A percentile compares a stretch with the other conserved stretches of the same genome.
phyloP scores from a whole-genome alignment of 1,140 invertebrate species.

The Drosophila novamexicana region DNA sequence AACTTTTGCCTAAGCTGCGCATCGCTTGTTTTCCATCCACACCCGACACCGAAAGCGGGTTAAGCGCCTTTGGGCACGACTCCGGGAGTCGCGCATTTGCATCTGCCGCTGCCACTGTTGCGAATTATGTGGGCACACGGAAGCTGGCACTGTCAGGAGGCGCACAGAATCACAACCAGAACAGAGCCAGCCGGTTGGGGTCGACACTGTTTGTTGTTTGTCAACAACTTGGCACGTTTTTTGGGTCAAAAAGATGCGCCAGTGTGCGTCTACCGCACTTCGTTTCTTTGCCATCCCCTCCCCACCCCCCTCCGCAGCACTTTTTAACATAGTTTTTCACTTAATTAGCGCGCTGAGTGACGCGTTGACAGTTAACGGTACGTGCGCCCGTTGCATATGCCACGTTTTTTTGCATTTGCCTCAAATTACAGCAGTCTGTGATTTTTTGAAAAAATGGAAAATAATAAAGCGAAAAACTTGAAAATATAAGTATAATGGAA shows the following conservation, averaged over 20 bases:
- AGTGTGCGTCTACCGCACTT: background rate
- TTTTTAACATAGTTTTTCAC: slow-evolving; percentile 80
- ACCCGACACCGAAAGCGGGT: slow-evolving; percentile 59
- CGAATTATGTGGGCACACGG: slow-evolving; percentile 72
- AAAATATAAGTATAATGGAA: background rate
- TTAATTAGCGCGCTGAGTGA: slow-evolving; percentile 79
- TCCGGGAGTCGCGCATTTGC: slow-evolving; percentile 63
- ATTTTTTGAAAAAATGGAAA: slow-evolving; percentile 7
- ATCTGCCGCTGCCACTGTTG: slow-evolving; percentile 46
- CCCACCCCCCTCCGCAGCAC: slow-evolving; percentile 23
- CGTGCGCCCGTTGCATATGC: slow-evolving; percentile 67
- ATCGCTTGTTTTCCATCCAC: slow-evolving; percentile 56
- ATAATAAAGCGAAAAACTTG: background rate
- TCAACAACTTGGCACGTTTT: slow-evolving; percentile 76
- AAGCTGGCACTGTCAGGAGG: slow-evolving; percentile 36
- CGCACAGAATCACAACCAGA: slow-evolving; percentile 26
- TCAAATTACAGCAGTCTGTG: slow-evolving; percentile 21
- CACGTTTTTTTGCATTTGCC: slow-evolving; percentile 41
- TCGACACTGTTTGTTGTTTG: slow-evolving; percentile 64
- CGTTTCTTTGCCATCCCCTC: slow-evolving; percentile 2
- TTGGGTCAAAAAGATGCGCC: slow-evolving; percentile 71
- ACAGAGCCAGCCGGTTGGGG: slow-evolving; percentile 17
- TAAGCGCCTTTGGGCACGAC: slow-evolving; percentile 75
- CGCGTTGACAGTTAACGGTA: slow-evolving; percentile 76
- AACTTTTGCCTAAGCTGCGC: slow-evolving; percentile 44